These are phyloP conservation scores for Gonioctena quinquepunctata DNA, from an alignment of 1,140 invertebrate species.

Conservation along the genomic window DNA sequence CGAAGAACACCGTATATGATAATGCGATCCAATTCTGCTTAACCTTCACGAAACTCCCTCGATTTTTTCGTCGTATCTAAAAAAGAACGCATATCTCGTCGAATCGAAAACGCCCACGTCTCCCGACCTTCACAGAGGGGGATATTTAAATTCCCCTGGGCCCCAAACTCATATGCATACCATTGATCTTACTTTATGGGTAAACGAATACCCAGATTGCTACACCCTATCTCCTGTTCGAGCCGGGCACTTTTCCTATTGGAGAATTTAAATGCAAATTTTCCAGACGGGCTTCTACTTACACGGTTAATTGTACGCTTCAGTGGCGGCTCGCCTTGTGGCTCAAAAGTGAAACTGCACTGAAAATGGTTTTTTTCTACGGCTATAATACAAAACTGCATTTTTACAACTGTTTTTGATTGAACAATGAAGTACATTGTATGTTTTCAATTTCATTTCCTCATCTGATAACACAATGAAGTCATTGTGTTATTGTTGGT, in stretches of 20 bases:
- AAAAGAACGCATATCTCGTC: not conserved
- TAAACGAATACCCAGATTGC: constrained; percentile 14
- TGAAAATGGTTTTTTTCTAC: too few relatives aligned
- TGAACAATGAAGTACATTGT: too few relatives aligned
- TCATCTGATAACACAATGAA: too few relatives aligned
- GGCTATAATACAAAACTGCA: too few relatives aligned
- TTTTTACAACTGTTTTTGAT: too few relatives aligned
- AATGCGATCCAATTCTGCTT: too few relatives aligned
- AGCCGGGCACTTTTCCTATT: constrained; percentile 11
- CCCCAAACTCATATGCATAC: constrained; percentile 43
- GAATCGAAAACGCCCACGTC: constrained; percentile 1
- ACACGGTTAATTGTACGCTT: constrained; percentile 17
- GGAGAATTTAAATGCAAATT: constrained; percentile 20
- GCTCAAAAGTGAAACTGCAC: too few relatives aligned
- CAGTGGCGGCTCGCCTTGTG: too few relatives aligned
- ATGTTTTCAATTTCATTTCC: too few relatives aligned
- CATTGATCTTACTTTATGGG: constrained; percentile 36
- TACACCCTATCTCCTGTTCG: not conserved
- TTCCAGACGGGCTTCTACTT: not conserved
- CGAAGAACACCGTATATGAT: too few relatives aligned
- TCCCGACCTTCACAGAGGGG: constrained; percentile 13
- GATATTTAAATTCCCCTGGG: constrained; percentile 28
- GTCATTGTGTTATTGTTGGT: too few relatives aligned
- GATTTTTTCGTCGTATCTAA: not conserved
- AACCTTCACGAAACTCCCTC: too few relatives aligned